These are phyloP conservation scores for Morbakka virulenta DNA, from an alignment of 30 jellyfish, hydroid and myxozoan genomes.

Conservation along the genomic window DNA sequence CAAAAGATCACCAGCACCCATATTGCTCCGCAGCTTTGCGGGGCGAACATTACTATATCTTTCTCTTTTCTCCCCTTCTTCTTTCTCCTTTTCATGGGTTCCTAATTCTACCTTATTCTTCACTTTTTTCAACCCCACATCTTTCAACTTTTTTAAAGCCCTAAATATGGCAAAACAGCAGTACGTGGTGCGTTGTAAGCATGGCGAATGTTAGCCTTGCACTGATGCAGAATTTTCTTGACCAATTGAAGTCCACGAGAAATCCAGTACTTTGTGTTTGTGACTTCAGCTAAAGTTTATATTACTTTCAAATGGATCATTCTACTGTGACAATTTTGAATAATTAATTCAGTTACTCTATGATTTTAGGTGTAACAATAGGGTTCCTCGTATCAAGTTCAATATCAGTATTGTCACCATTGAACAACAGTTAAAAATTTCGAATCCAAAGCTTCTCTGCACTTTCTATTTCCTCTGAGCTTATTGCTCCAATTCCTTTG, in stretches of 20 bases:
- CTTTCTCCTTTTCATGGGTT: too few relatives aligned
- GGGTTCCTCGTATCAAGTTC: background rate
- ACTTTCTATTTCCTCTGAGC: background rate
- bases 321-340: background rate
- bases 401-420: background rate
- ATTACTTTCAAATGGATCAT: background rate
- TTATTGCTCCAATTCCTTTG: background rate
- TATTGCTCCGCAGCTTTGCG: too few relatives aligned
- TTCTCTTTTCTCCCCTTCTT: too few relatives aligned
- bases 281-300: background rate
- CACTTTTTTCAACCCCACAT: too few relatives aligned
- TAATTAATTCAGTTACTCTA: background rate
- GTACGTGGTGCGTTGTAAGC: too few relatives aligned
- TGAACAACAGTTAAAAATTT: background rate
- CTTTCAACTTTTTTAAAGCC: too few relatives aligned
- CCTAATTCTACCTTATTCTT: too few relatives aligned
- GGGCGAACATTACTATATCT: too few relatives aligned
- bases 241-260: background rate
- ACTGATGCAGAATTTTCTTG: background rate
- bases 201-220: background rate
- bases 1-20: too few relatives aligned
- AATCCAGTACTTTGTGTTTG: background rate
- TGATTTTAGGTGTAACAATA: too few relatives aligned
- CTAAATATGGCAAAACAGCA: too few relatives aligned
- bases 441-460: background rate